phyloP scores from a whole-genome alignment of 2,888 invertebrate genomes.

The Parnassius glacialis region DNA sequence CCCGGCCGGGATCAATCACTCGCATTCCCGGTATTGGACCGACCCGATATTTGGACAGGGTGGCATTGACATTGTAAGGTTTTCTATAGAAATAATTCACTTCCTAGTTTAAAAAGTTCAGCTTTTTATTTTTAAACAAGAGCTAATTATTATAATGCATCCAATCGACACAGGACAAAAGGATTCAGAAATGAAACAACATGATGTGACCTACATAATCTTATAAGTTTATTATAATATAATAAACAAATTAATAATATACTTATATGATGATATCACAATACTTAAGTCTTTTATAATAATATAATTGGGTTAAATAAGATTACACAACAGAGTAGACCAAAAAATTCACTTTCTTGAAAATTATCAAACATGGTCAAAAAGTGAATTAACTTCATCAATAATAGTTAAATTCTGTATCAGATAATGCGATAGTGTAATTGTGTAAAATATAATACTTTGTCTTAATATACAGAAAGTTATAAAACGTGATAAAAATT shows the following conservation, averaged over 20 bases:
- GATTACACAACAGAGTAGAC: conserved; percentile 15
- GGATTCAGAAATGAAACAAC: conserved; percentile 54
- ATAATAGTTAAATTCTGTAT: background rate
- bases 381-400: background rate
- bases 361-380: background rate
- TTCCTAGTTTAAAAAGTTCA: conserved; percentile 13
- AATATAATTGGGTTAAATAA: conserved; percentile 34
- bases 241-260: conserved; percentile 55
- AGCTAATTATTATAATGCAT: background rate
- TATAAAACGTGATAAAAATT: too few relatives aligned
- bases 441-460: too few relatives aligned
- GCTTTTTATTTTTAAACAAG: background rate
- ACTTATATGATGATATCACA: conserved; percentile 72
- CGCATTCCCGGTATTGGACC: conserved; percentile 48
- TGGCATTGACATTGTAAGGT: conserved; percentile 44
- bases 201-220: conserved; percentile 37
- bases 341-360: background rate
- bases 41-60: conserved; percentile 47
- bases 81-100: conserved; percentile 12
- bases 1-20: conserved; percentile 57
- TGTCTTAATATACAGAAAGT: too few relatives aligned
- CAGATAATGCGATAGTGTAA: background rate
- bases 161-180: background rate
- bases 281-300: conserved; percentile 73
- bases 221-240: conserved; percentile 61